Percentiles rank a stretch among this genome's conserved stretches.
These are phyloP conservation scores for Embiotoca jacksoni DNA, from an alignment of 2,113 vertebrate species.

Conservation along the genomic window DNA sequence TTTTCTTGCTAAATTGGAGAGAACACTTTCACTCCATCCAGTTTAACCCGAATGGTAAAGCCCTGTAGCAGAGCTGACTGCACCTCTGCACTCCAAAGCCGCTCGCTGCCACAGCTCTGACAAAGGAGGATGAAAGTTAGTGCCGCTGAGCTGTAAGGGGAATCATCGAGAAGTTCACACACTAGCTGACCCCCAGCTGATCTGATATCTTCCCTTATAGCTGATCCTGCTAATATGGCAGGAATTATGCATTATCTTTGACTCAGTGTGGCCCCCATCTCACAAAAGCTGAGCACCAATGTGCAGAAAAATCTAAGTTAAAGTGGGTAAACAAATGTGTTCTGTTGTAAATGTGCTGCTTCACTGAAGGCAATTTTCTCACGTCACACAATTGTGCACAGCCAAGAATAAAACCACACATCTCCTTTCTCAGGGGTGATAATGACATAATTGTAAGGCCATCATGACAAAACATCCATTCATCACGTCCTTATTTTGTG, in stretches of 20 bases:
- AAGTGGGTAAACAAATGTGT: constrained; percentile 64
- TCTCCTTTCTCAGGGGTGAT: constrained; percentile 65
- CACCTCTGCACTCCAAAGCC: constrained; percentile 42
- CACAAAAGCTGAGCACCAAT: constrained; percentile 27
- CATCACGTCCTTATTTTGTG: constrained; percentile 62
- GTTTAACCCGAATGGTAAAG: constrained; percentile 59
- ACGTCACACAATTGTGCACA: constrained; percentile 24
- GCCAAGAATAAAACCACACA: constrained; percentile 40
- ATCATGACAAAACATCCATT: constrained; percentile 68
- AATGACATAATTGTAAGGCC: constrained; percentile 80
- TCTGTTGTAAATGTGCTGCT: constrained; percentile 20
- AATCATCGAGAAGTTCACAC: constrained; percentile 30
- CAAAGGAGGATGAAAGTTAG: constrained; percentile 34
- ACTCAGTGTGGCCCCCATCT: constrained; percentile 10
- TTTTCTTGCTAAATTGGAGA: constrained; percentile 68
- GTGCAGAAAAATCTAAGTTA: constrained; percentile 46
- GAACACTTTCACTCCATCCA: constrained; percentile 61
- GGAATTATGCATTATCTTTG: constrained; percentile 47
- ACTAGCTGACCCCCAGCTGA: constrained; percentile 49
- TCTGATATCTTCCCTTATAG: constrained; percentile 52
- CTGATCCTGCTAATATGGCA: constrained; percentile 53
- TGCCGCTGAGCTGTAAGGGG: constrained; percentile 9
- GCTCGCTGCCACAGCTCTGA: constrained; percentile 14
- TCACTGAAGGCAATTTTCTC: constrained; percentile 45
- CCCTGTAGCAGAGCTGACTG: constrained; percentile 40